A percentile compares a stretch with the other conserved stretches of the same genome.
Conservation (phyloP, 1,140 invertebrate species). For the Lepidurus arcticus region DNA sequence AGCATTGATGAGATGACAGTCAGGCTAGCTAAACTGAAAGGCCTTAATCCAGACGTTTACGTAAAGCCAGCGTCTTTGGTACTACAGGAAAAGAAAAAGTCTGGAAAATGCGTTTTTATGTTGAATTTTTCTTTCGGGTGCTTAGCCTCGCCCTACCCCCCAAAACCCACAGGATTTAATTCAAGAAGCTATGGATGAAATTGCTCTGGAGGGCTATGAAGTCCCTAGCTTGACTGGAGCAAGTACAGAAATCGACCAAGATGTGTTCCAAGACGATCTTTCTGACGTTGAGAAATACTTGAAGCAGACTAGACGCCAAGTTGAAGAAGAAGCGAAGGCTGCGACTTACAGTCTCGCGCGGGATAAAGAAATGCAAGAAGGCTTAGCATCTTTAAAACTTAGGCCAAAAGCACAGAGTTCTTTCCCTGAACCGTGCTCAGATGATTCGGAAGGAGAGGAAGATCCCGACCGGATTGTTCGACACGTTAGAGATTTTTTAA, state of each 20-base stretch:
- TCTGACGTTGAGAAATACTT: conserved; percentile 5
- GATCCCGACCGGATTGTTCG: conserved; percentile 11
- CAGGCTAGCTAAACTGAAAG: conserved; percentile 39
- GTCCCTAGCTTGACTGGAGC: background rate
- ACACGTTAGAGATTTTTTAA: background rate
- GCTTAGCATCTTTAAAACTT: background rate
- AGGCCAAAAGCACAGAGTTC: background rate
- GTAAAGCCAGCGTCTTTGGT: background rate
- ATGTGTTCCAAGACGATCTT: background rate
- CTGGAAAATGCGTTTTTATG: background rate
- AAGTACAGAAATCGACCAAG: background rate
- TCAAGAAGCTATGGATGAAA: conserved; percentile 15
- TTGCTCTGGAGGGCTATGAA: conserved; percentile 1
- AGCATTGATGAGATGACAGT: conserved; percentile 38
- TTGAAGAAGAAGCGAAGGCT: conserved; percentile 13
- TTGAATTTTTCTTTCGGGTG: background rate
- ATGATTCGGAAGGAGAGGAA: conserved; percentile 31
- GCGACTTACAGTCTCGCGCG: background rate
- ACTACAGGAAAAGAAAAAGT: background rate
- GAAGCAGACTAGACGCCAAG: background rate
- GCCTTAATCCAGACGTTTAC: conserved; percentile 33
- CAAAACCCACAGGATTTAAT: conserved; percentile 11
- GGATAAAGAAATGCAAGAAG: conserved; percentile 3
- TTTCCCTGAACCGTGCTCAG: background rate
- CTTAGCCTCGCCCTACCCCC: background rate